phyloP scores from a whole-genome alignment of 64 coral and sea anemone species.

The Catalaphyllia jardinei region DNA sequence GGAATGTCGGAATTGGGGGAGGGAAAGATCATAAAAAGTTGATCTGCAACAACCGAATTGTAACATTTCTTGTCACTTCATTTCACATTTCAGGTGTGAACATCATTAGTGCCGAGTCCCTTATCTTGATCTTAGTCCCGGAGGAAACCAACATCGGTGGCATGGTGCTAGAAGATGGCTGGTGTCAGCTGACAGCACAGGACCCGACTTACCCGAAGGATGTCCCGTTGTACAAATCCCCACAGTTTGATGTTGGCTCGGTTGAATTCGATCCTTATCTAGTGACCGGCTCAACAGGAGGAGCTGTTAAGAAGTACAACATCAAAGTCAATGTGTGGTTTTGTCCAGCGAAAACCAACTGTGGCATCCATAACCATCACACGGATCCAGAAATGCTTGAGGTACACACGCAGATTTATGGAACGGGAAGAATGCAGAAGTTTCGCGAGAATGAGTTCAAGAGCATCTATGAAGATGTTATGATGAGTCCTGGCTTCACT shows the following conservation, averaged over 20 bases:
- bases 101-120: slow-evolving; percentile 55
- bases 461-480: slow-evolving; percentile 78
- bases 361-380: slow-evolving; percentile 65
- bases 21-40: too few species aligned
- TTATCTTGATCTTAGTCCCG: slow-evolving; percentile 60
- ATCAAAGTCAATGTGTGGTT: slow-evolving; percentile 84
- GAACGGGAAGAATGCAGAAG: slow-evolving; percentile 81
- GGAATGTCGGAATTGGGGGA: too few species aligned
- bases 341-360: slow-evolving; percentile 64
- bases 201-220: slow-evolving; percentile 43
- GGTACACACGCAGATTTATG: slow-evolving; percentile 72
- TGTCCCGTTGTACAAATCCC: slow-evolving; percentile 76
- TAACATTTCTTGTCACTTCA: too few species aligned
- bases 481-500: slow-evolving; percentile 78
- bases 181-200: slow-evolving; percentile 57
- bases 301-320: slow-evolving; percentile 33
- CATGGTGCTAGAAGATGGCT: slow-evolving; percentile 54
- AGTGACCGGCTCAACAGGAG: slow-evolving; percentile 16
- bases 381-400: slow-evolving; percentile 69
- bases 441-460: slow-evolving; percentile 60
- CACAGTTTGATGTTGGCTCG: slow-evolving; percentile 75
- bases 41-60: too few species aligned
- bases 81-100: slow-evolving; percentile 29
- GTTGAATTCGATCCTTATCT: slow-evolving; percentile 62
- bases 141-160: slow-evolving; percentile 49